Percentiles rank a stretch among this genome's conserved stretches.
Conservation (phyloP, 2,888 invertebrate genomes). For the Andrena fulva region DNA sequence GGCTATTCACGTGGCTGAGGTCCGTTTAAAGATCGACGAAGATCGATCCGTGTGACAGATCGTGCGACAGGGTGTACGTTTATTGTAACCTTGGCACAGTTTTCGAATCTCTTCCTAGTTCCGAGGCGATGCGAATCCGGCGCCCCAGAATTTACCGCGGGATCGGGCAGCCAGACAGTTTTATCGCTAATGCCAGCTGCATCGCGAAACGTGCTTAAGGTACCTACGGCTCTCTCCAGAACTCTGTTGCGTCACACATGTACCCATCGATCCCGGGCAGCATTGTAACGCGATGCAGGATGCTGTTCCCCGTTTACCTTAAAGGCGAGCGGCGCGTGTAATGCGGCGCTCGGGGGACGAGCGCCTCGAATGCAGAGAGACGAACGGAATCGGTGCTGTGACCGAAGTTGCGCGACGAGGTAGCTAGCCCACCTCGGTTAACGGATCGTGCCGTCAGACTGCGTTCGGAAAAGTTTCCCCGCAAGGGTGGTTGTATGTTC, state of each 20-base stretch:
- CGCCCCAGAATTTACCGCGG: slow-evolving; percentile 5
- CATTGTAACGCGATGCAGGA: slow-evolving; percentile 38
- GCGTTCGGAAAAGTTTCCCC: neutral
- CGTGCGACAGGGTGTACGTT: slow-evolving; percentile 6
- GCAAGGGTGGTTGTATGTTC: neutral
- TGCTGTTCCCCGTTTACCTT: slow-evolving; percentile 38
- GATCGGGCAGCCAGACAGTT: slow-evolving; percentile 31
- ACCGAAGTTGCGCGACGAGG: no score
- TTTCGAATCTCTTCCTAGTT: slow-evolving; percentile 39
- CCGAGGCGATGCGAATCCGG: slow-evolving; percentile 3
- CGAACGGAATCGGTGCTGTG: no score
- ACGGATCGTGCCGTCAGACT: no score
- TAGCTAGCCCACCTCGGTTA: no score
- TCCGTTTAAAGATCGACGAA: slow-evolving; percentile 30
- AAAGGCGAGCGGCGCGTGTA: no score
- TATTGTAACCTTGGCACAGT: slow-evolving; percentile 55
- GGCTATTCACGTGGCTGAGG: neutral
- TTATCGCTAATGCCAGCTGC: slow-evolving; percentile 36
- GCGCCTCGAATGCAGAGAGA: no score
- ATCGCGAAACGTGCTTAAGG: slow-evolving; percentile 8
- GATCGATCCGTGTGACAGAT: slow-evolving; percentile 30
- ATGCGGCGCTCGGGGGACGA: neutral
- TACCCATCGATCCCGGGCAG: slow-evolving; percentile 39
- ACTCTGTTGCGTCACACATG: slow-evolving; percentile 6
- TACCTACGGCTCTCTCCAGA: neutral